Percentiles rank a stretch among this genome's conserved stretches.
Conservation (phyloP, 2,888 invertebrate species). For the Caenorhabditis sp. region DNA sequence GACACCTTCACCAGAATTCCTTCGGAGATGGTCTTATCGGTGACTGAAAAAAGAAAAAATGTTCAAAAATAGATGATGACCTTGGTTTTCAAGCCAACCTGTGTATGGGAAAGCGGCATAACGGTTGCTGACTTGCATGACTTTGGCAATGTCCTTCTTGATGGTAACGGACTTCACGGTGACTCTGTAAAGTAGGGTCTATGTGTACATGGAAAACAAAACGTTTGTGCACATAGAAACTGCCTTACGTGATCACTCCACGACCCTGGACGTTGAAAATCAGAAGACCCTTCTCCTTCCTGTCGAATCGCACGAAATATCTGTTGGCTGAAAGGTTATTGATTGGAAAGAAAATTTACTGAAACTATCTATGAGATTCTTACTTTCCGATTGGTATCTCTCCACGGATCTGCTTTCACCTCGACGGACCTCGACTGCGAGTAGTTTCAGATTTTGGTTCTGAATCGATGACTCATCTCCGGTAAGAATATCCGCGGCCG, state of each 20-base stretch:
- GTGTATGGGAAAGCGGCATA: conserved; percentile 8
- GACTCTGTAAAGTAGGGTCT: conserved; percentile 26
- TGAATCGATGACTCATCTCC: too few relatives aligned
- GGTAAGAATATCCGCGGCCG: too few relatives aligned
- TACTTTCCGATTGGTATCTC: too few relatives aligned
- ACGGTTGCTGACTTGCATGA: not conserved
- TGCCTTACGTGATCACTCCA: conserved; percentile 17
- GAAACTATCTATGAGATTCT: too few relatives aligned
- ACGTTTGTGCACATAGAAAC: not conserved
- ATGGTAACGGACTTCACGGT: not conserved
- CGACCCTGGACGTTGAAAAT: conserved; percentile 13
- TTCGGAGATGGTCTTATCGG: not conserved
- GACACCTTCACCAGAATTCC: conserved; percentile 1
- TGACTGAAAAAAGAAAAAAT: conserved; percentile 23
- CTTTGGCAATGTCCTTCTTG: not conserved
- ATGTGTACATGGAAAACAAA: not conserved
- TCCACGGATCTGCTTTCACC: too few relatives aligned
- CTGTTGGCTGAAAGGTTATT: not conserved
- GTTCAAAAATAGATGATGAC: too few relatives aligned
- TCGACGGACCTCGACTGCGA: too few relatives aligned
- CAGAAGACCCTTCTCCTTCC: conserved; percentile 16
- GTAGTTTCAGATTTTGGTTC: too few relatives aligned
- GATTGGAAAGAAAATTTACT: too few relatives aligned
- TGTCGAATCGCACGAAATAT: not conserved
- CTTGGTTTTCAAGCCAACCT: not conserved